Evolutionary conservation across 2,113 vertebrate species (phyloP).

Genomic region (Neodontobutis hainanensis): DNA sequence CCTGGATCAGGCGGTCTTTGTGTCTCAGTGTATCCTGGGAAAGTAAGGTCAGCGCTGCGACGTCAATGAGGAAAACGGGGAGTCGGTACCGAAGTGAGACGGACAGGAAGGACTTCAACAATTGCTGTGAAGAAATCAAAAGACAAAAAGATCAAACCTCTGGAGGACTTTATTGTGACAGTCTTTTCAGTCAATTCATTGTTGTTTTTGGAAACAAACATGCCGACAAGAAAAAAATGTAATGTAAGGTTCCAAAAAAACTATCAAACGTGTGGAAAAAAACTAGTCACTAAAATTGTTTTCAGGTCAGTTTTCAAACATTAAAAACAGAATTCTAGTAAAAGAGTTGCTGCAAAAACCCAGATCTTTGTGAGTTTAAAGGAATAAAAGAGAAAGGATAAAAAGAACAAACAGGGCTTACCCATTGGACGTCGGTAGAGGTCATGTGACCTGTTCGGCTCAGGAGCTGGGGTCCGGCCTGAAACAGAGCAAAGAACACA

Average conservation of each 20-base stretch:
- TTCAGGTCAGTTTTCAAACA: no score
- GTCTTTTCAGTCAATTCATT: no score
- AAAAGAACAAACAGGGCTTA: slow-evolving; percentile 57
- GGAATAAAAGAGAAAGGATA: neutral
- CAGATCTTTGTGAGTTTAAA: no score
- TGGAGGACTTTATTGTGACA: no score
- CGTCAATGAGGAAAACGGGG: slow-evolving; percentile 88
- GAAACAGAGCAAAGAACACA: slow-evolving; percentile 17
- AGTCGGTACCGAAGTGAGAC: slow-evolving; percentile 83
- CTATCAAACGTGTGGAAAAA: no score
- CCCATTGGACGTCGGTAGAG: slow-evolving; percentile 85
- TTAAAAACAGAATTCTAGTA: no score
- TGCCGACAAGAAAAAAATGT: no score
- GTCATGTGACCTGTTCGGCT: slow-evolving; percentile 78
- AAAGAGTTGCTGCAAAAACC: no score
- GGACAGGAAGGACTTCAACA: slow-evolving; percentile 86
- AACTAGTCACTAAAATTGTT: no score
- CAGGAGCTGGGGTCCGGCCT: slow-evolving; percentile 83
- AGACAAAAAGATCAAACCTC: no score
- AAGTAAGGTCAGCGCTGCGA: slow-evolving; percentile 80
- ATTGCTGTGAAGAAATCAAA: slow-evolving; percentile 40
- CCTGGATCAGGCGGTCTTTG: slow-evolving; percentile 64
- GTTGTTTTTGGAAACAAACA: no score
- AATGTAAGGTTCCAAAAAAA: no score
- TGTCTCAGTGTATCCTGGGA: slow-evolving; percentile 82